These are phyloP conservation scores for Papilio dardanus DNA, from an alignment of 1,140 invertebrate species.

Conservation along the genomic window DNA sequence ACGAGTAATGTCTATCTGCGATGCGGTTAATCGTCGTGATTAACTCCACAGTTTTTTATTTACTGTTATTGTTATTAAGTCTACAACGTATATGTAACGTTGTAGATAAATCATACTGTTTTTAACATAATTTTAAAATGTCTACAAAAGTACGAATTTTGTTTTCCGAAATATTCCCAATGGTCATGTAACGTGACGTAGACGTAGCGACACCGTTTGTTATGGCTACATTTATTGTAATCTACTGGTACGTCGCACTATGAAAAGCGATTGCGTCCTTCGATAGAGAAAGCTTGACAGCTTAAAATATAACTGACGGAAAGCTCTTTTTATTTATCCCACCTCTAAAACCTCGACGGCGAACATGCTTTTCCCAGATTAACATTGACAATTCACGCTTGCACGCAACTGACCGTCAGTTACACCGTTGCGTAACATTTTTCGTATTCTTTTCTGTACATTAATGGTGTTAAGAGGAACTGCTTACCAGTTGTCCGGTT, in stretches of 20 bases:
- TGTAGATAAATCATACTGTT: background rate
- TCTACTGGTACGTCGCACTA: constrained; percentile 27
- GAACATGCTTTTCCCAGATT: constrained; percentile 47
- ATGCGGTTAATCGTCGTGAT: background rate
- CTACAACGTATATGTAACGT: background rate
- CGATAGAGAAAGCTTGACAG: constrained; percentile 39
- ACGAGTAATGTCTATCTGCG: background rate
- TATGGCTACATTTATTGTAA: constrained; percentile 13
- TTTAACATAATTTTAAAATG: background rate
- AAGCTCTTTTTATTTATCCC: constrained; percentile 48
- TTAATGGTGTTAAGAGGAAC: background rate
- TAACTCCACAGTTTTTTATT: background rate
- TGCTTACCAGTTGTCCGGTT: background rate
- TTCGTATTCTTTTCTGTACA: constrained; percentile 9
- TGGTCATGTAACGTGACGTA: background rate
- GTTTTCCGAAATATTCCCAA: constrained; percentile 2
- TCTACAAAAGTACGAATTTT: constrained; percentile 1
- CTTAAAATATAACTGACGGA: constrained; percentile 49
- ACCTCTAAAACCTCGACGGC: constrained; percentile 43
- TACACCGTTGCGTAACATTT: constrained; percentile 38
- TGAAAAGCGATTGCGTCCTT: constrained; percentile 32
- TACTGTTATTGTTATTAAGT: no score
- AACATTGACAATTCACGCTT: constrained; percentile 49
- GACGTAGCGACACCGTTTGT: background rate
- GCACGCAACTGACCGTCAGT: constrained; percentile 15